A percentile compares a stretch with the other conserved stretches of the same genome.
phyloP scores from a whole-genome alignment of 2,888 invertebrate species.

The Ophioninae sp. region DNA sequence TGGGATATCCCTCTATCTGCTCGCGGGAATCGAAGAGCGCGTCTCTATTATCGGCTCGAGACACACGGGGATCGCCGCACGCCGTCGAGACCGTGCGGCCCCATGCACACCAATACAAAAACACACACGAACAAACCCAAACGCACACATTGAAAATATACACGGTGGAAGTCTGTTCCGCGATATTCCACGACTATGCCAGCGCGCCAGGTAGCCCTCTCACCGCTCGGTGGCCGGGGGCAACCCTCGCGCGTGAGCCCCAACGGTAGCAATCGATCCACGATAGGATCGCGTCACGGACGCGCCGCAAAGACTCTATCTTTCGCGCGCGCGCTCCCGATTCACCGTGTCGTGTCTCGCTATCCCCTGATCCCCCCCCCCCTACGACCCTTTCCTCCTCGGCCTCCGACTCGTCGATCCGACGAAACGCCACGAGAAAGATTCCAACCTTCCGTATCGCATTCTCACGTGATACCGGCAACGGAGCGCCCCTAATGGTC shows the following conservation, averaged over 20 bases:
- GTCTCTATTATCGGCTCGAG: conserved; percentile 65
- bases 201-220: conserved; percentile 22
- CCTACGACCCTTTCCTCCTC: conserved; percentile 63
- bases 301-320: conserved; percentile 64
- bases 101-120: too few species aligned
- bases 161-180: conserved; percentile 32
- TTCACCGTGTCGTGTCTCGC: conserved; percentile 46
- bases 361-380: conserved; percentile 2
- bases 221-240: conserved; percentile 28
- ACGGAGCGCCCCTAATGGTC: conserved; percentile 16
- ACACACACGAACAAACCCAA: background rate
- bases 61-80: conserved; percentile 51
- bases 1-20: conserved; percentile 44
- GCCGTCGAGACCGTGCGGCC: conserved; percentile 6
- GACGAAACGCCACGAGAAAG: too few species aligned
- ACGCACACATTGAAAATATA: background rate
- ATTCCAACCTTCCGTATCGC: background rate
- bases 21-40: conserved; percentile 59
- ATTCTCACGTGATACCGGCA: conserved; percentile 54
- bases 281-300: conserved; percentile 70
- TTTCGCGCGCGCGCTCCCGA: conserved; percentile 65
- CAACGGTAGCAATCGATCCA: conserved; percentile 66
- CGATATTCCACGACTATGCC: conserved; percentile 34
- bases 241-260: conserved; percentile 30
- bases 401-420: too few species aligned